phyloP scores from a whole-genome alignment of 2,113 vertebrate genomes.

The Etia nguti region DNA sequence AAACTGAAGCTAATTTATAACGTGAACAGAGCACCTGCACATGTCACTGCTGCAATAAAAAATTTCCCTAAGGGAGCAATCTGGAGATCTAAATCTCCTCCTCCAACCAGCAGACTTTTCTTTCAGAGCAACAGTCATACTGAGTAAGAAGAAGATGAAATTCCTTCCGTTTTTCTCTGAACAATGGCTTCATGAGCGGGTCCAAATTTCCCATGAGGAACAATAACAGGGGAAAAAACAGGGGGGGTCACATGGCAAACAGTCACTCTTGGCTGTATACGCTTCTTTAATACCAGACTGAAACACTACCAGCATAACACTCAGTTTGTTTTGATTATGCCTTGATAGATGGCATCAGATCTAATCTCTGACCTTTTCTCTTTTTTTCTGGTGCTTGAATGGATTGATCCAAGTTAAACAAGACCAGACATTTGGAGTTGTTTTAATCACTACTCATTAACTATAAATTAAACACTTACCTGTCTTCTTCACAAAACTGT shows the following conservation, averaged over 20 bases:
- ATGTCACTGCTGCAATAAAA: neutral
- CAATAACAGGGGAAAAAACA: constrained; percentile 8
- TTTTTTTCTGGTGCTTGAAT: neutral
- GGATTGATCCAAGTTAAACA: neutral
- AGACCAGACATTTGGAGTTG: neutral
- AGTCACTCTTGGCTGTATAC: constrained; percentile 55
- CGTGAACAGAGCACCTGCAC: constrained; percentile 43
- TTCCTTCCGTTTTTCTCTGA: neutral
- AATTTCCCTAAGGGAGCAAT: neutral
- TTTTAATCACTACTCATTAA: constrained; percentile 36
- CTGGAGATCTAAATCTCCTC: neutral
- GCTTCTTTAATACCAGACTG: constrained; percentile 36
- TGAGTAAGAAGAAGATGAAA: neutral
- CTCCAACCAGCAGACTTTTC: neutral
- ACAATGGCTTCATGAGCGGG: constrained; percentile 6
- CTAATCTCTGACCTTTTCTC: neutral
- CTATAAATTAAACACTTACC: constrained; percentile 18
- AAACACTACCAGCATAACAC: constrained; percentile 30
- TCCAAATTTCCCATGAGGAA: constrained; percentile 48
- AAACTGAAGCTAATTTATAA: neutral
- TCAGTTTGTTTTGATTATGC: neutral
- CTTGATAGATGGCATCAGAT: neutral
- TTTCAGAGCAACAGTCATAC: neutral
- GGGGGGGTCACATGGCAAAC: constrained; percentile 34
- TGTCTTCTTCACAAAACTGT: neutral